A percentile compares a stretch with the other conserved stretches of the same genome.
Conservation (phyloP, 2,888 invertebrate genomes). For the Artemia sinica region DNA sequence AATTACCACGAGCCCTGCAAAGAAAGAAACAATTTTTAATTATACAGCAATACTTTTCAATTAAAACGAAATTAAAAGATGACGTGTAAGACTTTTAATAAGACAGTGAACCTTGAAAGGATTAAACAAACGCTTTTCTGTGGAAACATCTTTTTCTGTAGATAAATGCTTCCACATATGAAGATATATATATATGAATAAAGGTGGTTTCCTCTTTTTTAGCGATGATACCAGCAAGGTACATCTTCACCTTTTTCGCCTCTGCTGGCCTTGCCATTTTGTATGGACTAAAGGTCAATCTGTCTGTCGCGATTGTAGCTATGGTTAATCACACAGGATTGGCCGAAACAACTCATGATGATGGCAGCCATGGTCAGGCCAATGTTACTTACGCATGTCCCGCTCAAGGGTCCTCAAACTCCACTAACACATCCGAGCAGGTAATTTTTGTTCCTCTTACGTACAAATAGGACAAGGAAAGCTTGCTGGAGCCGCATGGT, state of each 20-base stretch:
- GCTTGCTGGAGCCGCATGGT: too few relatives aligned
- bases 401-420: not conserved
- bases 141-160: too few relatives aligned
- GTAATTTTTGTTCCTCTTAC: too few relatives aligned
- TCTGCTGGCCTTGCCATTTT: slow-evolving; percentile 59
- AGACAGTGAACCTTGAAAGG: too few relatives aligned
- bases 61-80: too few relatives aligned
- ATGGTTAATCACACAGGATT: slow-evolving; percentile 47
- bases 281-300: slow-evolving; percentile 62
- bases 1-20: too few relatives aligned
- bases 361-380: slow-evolving; percentile 45
- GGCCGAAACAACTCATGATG: slow-evolving; percentile 34
- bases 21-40: too few relatives aligned
- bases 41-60: too few relatives aligned
- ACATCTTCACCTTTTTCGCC: slow-evolving; percentile 50
- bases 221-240: slow-evolving; percentile 41
- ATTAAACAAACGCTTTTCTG: too few relatives aligned
- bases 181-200: not conserved
- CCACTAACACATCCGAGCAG: not conserved
- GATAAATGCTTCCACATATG: too few relatives aligned
- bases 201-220: not conserved
- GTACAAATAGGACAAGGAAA: too few relatives aligned
- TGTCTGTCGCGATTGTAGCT: slow-evolving; percentile 61
- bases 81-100: too few relatives aligned
- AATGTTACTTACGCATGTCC: slow-evolving; percentile 13